Base-by-base conservation (phyloP, 2,113 vertebrate species). In the Zapornia atra region DNA sequence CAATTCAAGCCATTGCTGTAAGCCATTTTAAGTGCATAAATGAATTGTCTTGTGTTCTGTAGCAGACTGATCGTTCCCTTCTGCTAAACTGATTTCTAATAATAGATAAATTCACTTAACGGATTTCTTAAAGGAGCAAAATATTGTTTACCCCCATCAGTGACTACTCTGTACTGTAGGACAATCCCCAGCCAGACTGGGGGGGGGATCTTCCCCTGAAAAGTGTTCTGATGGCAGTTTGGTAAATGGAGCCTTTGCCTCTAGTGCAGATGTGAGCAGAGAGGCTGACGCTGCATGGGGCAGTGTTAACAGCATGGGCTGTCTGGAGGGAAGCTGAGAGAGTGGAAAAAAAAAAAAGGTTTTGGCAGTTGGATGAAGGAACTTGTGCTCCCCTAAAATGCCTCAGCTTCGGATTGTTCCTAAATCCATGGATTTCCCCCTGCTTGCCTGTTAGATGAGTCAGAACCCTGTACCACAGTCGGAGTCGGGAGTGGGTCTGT, bases 1-100 rank as follows among this genome's bases (percentile, higher is more conserved):
- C 99, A 1, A 59, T 99, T 89, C 99, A 99, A 97, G 98, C 98
- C 72, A 97, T 99, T 70, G 99, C 99, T 94, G 99, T 99, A 98
- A 99, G 99, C 98, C 48, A 82, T 79, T 96, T 94, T 86, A 78
- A 63, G 66, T 82, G 73, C 90, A 77, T 92, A 60, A 97, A 94
- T 89, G 4, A 94, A 70, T 94, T 88, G 87, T 84, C 60, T 92
- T 8, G 0, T 82, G 82, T 88, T 57, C 33, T 82, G 31, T 65
- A 54, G 65, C 48, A 77, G 71, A 77, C 69, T 50, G 29, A 86
- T 76, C 59, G 24, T 77, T 68, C 77, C 66, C 81, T 96, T 87
- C 96, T 93, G 82, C 95, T 88, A 72, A 92, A 81, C 54, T 94
- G 73, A 96, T 93, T 96, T 89, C 95, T 86, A 95, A 88, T 95